Base-by-base conservation (phyloP, 2,888 invertebrate species). In the Apeira syringaria region DNA sequence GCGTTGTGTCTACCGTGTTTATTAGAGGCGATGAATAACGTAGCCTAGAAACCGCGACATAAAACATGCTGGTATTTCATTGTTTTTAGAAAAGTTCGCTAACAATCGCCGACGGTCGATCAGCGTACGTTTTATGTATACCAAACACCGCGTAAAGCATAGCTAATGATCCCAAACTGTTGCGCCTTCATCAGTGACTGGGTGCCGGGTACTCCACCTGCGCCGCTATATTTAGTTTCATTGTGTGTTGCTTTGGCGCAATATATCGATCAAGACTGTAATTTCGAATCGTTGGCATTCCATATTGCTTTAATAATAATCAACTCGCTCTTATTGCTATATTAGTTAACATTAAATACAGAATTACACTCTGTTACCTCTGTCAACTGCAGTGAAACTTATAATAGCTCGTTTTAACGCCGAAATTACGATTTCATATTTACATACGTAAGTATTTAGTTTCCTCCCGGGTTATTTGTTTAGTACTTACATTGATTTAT, bases 141-240 rank as follows among this genome's bases (percentile, higher is more conserved):
- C 36, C 35, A 50, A 53, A 53, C 38, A 50, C 46, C 35, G 29
- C 44, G 42, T 53, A 45, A 50, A 53, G 34, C 33, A 59, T 60
- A 50, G 58, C 56, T 62, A 66, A 64, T 61, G 55, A 59, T 64
- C 61, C 60, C 55, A 57, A 20, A 58, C 59, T 65, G 61, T 64
- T 68, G 63, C 65, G 69, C 71, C 70, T 69, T 72, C 67, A 66
- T 68, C 61, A 69, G 64, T 61, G 71, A 63, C 66, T 64, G 70
- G 62, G 65, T 70, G 62, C 66, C 64, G 70, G 59, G 66, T 71
- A 68, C 70, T 74, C 74, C 75, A 78, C 75, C 79, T 79, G 78
- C 68, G 64, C 46, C 58, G 72, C 83, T 87, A 87, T 84, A 84
- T 80, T 86, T 88, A 87, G 84, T 75, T 70, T 74, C 80, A 85